These are phyloP conservation scores for Leptarthrus brevirostris DNA, from an alignment of 2,888 invertebrate genomes.

Conservation along the genomic window DNA sequence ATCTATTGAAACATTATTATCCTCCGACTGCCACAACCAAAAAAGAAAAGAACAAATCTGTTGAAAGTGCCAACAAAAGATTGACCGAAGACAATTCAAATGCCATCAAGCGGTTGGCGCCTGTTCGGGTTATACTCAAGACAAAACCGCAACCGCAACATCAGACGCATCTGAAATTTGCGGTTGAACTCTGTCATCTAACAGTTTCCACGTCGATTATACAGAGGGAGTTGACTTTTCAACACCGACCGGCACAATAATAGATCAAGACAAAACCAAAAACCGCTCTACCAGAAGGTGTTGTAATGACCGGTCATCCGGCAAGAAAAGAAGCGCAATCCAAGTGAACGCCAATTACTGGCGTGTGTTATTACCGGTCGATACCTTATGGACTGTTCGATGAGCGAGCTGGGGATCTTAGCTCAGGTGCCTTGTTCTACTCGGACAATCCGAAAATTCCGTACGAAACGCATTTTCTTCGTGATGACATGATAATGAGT, in stretches of 20 bases:
- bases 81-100: not conserved
- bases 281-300: conserved; percentile 50
- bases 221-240: conserved; percentile 24
- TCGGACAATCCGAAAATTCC: not conserved
- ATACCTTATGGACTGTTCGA: conserved; percentile 42
- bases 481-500: conserved; percentile 58
- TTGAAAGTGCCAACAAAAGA: not conserved
- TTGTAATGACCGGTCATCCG: conserved; percentile 51
- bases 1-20: too few relatives aligned
- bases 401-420: not conserved
- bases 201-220: conserved; percentile 25
- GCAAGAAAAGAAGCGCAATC: conserved; percentile 48
- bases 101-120: conserved; percentile 34
- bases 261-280: not conserved
- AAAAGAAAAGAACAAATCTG: too few relatives aligned
- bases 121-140: not conserved
- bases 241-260: not conserved
- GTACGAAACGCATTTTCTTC: conserved; percentile 53
- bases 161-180: conserved; percentile 20
- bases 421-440: conserved; percentile 8
- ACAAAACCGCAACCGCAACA: conserved; percentile 28
- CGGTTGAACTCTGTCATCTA: conserved; percentile 37
- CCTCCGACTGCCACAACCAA: too few relatives aligned
- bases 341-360: conserved; percentile 50
- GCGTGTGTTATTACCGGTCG: conserved; percentile 48